Base-by-base conservation (phyloP, 2,888 invertebrate species). In the Chrysina gloriosa region DNA sequence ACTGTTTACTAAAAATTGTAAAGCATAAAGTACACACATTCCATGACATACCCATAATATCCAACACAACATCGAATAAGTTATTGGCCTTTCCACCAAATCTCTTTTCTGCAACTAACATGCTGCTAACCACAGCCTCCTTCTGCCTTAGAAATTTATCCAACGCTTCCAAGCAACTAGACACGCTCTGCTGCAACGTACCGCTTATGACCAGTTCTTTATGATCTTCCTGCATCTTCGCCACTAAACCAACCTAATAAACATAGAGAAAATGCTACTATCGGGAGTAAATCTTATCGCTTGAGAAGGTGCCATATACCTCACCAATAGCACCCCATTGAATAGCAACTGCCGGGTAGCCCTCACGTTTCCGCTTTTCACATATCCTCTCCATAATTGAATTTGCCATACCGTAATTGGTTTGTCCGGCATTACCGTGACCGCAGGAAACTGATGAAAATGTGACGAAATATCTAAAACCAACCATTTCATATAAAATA, bases 381-480 rank as follows among this genome's bases (percentile, higher is more conserved):
- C 92, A 92, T 73, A 95, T 89, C 72, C 93, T 87, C 82, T 95
- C 95, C 94, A 95, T 93, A 2, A 92, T 87, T 0, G 94, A 94
- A 85, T 95, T 96, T 48, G 94, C 91, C 85, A 92, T 90, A 31
- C 94, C 96, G 80, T 96, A 96, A 84, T 94, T 95, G 19, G 92
- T 90, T 84, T 96, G 96, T 0, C 95, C 95, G 3, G 91, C 90
- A 82, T 96, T 96, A 74, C 96, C 96, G 9, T 95, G 88, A 11
- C 96, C 96, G 79, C 95, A 95, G 0, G 93, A 92, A 7, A 95
- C 93, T 16, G 95, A 95, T 0, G 96, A 96, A 84, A 96, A 96
- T 14, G 93, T 89, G 0, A 96, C 95, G 81, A 96, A 96, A 84
- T 92, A 87, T 77, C 89, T 86, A 74, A 36, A 69, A 70, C 1